A percentile compares a stretch with the other conserved stretches of the same genome.
These are phyloP conservation scores for Furcifer pardalis DNA, from an alignment of 2,797 vertebrate genomes.

Conservation along the genomic window DNA sequence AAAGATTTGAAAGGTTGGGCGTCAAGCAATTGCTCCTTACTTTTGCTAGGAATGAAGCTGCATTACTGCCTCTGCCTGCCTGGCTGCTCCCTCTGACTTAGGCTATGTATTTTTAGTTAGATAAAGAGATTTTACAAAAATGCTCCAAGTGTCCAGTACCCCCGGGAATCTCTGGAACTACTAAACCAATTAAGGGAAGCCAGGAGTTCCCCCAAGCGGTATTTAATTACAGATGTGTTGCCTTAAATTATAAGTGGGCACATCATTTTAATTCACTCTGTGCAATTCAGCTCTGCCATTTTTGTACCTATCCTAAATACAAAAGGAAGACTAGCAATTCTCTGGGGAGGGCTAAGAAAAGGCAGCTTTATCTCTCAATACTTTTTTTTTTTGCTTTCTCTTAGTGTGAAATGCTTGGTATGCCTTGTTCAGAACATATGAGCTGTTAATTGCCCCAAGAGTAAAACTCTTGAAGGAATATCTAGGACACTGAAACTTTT, in stretches of 20 bases:
- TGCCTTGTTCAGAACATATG: slow-evolving; percentile 31
- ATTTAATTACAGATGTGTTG: background rate
- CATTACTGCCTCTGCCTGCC: background rate
- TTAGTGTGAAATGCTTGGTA: slow-evolving; percentile 17
- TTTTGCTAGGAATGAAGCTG: background rate
- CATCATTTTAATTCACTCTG: background rate
- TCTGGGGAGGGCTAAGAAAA: background rate
- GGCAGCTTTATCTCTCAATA: background rate
- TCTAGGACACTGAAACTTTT: slow-evolving; percentile 42
- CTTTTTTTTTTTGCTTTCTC: slow-evolving; percentile 30
- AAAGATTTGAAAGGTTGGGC: background rate
- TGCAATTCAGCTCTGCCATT: background rate
- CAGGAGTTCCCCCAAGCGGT: background rate
- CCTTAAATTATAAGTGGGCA: background rate
- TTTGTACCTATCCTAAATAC: background rate
- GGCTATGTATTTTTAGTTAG: background rate
- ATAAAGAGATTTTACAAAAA: background rate
- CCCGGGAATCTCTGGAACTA: background rate
- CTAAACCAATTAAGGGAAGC: background rate
- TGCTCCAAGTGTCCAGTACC: background rate
- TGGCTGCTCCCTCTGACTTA: background rate
- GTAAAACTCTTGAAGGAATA: slow-evolving; percentile 57
- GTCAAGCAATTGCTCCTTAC: background rate
- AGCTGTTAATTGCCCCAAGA: slow-evolving; percentile 54
- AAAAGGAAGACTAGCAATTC: background rate